phyloP scores from a whole-genome alignment of 2,113 vertebrate species.

The Saimiri boliviensis region DNA sequence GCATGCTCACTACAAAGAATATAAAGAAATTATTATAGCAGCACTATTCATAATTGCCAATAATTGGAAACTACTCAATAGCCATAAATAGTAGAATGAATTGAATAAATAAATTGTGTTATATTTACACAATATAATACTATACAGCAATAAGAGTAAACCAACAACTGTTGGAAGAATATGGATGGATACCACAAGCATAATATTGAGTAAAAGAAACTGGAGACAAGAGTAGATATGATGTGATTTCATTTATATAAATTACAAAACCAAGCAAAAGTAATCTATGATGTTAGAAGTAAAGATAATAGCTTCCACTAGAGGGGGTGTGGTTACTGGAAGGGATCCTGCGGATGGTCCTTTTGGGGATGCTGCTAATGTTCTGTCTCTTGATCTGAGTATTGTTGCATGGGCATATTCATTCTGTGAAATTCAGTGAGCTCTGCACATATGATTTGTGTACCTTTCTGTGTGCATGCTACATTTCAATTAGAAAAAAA shows the following conservation, averaged over 20 bases:
- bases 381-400: background rate
- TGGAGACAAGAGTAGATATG: background rate
- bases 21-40: background rate
- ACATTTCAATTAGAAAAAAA: background rate
- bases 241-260: background rate
- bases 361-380: background rate
- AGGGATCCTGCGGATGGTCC: background rate
- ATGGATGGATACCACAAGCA: background rate
- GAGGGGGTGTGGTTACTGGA: background rate
- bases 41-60: background rate
- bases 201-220: background rate
- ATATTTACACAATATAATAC: background rate
- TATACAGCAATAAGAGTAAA: background rate
- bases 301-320: background rate
- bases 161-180: background rate
- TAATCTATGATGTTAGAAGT: background rate
- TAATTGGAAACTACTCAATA: background rate
- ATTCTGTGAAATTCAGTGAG: background rate
- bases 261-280: background rate
- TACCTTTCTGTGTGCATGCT: background rate
- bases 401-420: background rate
- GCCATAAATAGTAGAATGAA: background rate
- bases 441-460: background rate
- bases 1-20: background rate
- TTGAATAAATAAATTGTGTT: background rate